A percentile compares a stretch with the other conserved stretches of the same genome.
These are phyloP conservation scores for Zaprionus ghesquierei DNA, from an alignment of 1,140 invertebrate genomes.

Conservation along the genomic window DNA sequence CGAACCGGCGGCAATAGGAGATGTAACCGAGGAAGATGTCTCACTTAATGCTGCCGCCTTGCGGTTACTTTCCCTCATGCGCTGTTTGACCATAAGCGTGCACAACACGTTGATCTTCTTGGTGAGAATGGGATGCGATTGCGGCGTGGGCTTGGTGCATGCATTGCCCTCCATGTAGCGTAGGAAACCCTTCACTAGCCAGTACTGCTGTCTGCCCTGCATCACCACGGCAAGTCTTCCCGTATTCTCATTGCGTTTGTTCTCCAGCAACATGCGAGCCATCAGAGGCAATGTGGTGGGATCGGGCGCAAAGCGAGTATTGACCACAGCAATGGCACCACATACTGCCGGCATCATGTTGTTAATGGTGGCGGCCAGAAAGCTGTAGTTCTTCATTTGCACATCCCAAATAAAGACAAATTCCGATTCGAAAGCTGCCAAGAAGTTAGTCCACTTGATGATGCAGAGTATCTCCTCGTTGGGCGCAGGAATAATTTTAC, in stretches of 20 bases:
- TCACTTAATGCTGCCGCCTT: not conserved
- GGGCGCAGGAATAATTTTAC: slow-evolving; percentile 73
- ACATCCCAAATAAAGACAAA: slow-evolving; percentile 77
- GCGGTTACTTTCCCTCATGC: slow-evolving; percentile 39
- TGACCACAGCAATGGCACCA: slow-evolving; percentile 64
- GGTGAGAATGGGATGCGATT: slow-evolving; percentile 69
- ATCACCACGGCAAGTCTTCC: slow-evolving; percentile 68
- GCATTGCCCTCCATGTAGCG: slow-evolving; percentile 62
- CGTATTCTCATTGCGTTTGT: slow-evolving; percentile 53
- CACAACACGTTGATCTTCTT: slow-evolving; percentile 77
- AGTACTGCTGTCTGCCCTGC: slow-evolving; percentile 72
- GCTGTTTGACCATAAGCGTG: slow-evolving; percentile 70
- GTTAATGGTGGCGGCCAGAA: slow-evolving; percentile 67
- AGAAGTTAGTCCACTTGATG: slow-evolving; percentile 74
- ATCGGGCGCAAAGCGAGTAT: slow-evolving; percentile 53
- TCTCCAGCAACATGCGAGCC: slow-evolving; percentile 61
- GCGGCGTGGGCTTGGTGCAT: slow-evolving; percentile 72
- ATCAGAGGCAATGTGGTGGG: slow-evolving; percentile 47
- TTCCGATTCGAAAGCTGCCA: slow-evolving; percentile 64
- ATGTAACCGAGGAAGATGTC: not conserved
- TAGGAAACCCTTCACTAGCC: slow-evolving; percentile 75
- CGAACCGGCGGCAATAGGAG: not conserved
- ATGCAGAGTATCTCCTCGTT: slow-evolving; percentile 76
- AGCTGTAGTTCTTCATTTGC: slow-evolving; percentile 53
- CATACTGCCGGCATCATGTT: slow-evolving; percentile 70